Evolutionary conservation across 2,797 vertebrate genomes (phyloP).

Genomic region (Channallabes apus): DNA sequence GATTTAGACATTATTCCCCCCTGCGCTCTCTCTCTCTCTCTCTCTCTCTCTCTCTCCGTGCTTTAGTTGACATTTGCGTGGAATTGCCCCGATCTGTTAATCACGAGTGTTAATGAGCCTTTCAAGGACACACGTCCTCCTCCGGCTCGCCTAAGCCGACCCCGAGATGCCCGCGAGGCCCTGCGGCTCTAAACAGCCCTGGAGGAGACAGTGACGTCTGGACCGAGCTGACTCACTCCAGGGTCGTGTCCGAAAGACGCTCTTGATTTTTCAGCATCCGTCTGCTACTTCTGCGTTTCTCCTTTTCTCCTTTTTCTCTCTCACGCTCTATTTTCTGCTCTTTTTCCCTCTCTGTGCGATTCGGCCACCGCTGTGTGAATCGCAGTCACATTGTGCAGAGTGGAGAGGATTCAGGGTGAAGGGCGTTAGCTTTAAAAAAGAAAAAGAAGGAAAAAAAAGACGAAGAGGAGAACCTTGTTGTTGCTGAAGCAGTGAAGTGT

Average conservation of each 20-base stretch:
- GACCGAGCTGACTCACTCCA: conserved; percentile 48
- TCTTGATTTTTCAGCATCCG: conserved; percentile 46
- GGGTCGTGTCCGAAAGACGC: conserved; percentile 29
- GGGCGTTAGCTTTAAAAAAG: conserved; percentile 11
- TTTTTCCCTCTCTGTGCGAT: conserved; percentile 20
- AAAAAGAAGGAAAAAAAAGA: too few relatives aligned
- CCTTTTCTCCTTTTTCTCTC: neutral
- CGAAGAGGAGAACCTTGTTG: conserved; percentile 8
- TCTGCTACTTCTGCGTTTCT: conserved; percentile 27
- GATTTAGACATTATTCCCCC: conserved; percentile 8
- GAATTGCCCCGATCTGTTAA: conserved; percentile 12
- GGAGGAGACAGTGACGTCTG: conserved; percentile 53
- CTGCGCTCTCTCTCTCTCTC: neutral
- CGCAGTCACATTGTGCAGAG: conserved; percentile 20
- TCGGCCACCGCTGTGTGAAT: conserved; percentile 27
- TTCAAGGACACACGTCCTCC: conserved; percentile 34
- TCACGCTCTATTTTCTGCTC: conserved; percentile 39
- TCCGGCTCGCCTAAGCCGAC: conserved; percentile 36
- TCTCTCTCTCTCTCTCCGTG: neutral
- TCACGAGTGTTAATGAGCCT: conserved; percentile 33
- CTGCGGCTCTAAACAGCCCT: conserved; percentile 42
- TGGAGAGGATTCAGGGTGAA: conserved; percentile 36
- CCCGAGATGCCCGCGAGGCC: conserved; percentile 15
- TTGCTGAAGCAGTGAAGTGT: neutral
- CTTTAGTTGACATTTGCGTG: neutral